Base-by-base conservation (phyloP, 2,113 vertebrate species). In the Leptobrachium ailaonicum region DNA sequence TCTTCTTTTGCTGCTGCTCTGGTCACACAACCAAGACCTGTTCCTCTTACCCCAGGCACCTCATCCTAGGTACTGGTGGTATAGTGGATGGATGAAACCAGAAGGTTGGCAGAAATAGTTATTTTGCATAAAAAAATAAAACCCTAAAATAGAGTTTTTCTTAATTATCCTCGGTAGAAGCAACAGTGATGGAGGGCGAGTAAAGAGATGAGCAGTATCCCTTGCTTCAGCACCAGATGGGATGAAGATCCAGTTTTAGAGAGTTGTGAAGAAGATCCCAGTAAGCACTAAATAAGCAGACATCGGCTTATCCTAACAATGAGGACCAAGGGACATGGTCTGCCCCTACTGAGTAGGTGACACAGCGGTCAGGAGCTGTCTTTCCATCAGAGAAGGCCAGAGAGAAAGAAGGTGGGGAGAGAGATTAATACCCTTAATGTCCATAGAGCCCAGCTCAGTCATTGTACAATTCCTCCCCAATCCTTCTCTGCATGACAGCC, bases 251-350 rank as follows among this genome's bases (percentile, higher is more conserved):
- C 32, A 14, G 42, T 32, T 58, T 64, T 20, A n/a, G 40, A 43
- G 13, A 66, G 62, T 73, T 73, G 70, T 6, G 53, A 44, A 63
- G 69, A 64, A 56, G 71, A 74, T 67, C 50, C 71, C 41, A 73
- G 77, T 41, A 42, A 58, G 78, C 45, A 73, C 60, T 79, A 63
- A 79, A 79, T 73, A 79, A 79, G 77, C 43, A 73, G 78, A 73
- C 78, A 71, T 74, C 78, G 73, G 71, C 78, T 80, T 80, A 80
- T 66, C 41, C 87, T 79, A 87, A 89, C 87, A 87, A 89, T 87
- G 87, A 85, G 84, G 92, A 94, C 94, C 94, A 93, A 92, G 91
- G 91, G 92, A 94, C 93, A 94, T 93, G 95, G 94, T 95, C 94
- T 94, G 92, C 91, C 92, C 93, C 93, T 94, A 95, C 90, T 95